These are phyloP conservation scores for Crioceris asparagi DNA, from an alignment of 2,888 invertebrate species.

Conservation along the genomic window DNA sequence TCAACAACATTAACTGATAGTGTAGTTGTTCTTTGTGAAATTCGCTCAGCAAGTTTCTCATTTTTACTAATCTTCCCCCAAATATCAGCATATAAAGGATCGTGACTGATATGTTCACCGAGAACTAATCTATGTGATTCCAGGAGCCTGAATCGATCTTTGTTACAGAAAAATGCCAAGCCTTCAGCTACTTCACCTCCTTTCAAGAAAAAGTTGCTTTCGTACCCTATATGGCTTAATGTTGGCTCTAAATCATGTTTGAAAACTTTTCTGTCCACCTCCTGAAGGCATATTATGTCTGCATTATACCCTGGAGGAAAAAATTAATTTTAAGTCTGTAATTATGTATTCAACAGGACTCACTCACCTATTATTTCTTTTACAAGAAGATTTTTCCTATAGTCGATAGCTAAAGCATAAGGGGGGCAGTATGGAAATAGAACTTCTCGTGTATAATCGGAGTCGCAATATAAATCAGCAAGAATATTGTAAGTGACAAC, in stretches of 20 bases:
- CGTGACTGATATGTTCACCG: constrained; percentile 45
- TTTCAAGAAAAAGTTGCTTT: constrained; percentile 59
- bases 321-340: not conserved
- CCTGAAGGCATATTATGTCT: constrained; percentile 87
- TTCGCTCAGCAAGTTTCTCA: constrained; percentile 43
- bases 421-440: constrained; percentile 80
- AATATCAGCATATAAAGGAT: constrained; percentile 43
- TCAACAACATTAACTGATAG: constrained; percentile 50
- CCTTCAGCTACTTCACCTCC: constrained; percentile 71
- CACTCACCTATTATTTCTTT: constrained; percentile 68
- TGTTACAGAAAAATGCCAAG: constrained; percentile 65
- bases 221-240: constrained; percentile 45
- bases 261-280: constrained; percentile 77
- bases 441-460: constrained; percentile 44
- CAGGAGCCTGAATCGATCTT: constrained; percentile 52
- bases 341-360: not conserved
- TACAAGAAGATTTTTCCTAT: constrained; percentile 74
- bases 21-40: constrained; percentile 56
- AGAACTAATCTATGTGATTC: constrained; percentile 46
- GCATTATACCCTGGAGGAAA: constrained; percentile 66
- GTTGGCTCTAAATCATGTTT: constrained; percentile 52
- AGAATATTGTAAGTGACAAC: constrained; percentile 83
- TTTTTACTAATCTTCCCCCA: constrained; percentile 53
- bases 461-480: constrained; percentile 84
- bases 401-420: constrained; percentile 72